Conservation (phyloP, 2,888 invertebrate genomes). For the Papilio elwesi region DNA sequence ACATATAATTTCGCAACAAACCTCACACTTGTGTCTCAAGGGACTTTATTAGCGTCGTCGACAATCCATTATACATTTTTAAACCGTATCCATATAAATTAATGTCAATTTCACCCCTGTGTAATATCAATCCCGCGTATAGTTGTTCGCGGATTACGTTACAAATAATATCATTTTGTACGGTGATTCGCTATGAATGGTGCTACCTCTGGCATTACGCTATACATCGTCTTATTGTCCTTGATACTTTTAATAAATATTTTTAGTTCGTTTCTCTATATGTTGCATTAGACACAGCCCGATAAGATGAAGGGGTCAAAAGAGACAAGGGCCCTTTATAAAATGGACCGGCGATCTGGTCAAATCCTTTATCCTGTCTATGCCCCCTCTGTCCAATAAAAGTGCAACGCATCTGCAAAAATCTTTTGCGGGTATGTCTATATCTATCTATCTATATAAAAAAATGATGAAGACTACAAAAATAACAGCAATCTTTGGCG, state of each 20-base stretch:
- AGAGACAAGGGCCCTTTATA: no score
- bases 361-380: no score
- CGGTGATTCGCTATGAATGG: conserved; percentile 83
- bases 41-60: conserved; percentile 78
- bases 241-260: conserved; percentile 55
- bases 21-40: conserved; percentile 60
- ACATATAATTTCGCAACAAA: conserved; percentile 62
- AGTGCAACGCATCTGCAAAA: no score
- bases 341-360: no score
- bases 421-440: no score
- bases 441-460: no score
- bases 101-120: conserved; percentile 82
- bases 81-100: conserved; percentile 84
- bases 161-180: conserved; percentile 84
- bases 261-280: background rate
- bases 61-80: conserved; percentile 83
- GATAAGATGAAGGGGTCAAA: no score
- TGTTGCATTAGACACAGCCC: background rate
- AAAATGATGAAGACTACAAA: no score
- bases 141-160: conserved; percentile 84
- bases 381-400: no score
- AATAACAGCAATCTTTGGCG: no score
- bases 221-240: conserved; percentile 45
- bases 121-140: conserved; percentile 78
- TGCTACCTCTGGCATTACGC: conserved; percentile 61